phyloP scores from a whole-genome alignment of 2,888 invertebrate species.

The Taphrorychus bicolor region DNA sequence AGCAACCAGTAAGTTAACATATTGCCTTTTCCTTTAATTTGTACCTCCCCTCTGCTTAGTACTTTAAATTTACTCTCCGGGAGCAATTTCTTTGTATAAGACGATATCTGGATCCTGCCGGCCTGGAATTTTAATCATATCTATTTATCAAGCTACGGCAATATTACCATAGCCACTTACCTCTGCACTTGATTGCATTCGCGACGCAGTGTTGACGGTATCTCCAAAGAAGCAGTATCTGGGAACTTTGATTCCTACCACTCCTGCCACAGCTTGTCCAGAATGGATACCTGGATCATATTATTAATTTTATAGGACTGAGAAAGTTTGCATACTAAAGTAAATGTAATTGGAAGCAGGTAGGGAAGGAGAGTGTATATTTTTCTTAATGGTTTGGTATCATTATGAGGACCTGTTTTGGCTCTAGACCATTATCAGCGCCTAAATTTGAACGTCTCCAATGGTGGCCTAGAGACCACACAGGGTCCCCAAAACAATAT shows the following conservation, averaged over 20 bases:
- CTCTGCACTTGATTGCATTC: slow-evolving; percentile 79
- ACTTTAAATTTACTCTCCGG: slow-evolving; percentile 71
- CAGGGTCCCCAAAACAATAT: too few species aligned
- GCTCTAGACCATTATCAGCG: too few species aligned
- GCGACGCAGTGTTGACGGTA: slow-evolving; percentile 89
- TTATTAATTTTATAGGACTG: not conserved
- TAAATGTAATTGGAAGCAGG: not conserved
- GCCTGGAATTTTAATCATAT: slow-evolving; percentile 59
- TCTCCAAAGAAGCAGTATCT: slow-evolving; percentile 91
- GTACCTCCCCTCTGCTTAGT: slow-evolving; percentile 75
- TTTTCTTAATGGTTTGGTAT: too few species aligned
- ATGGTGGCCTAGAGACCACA: too few species aligned
- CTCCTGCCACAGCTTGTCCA: slow-evolving; percentile 87
- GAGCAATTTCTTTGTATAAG: slow-evolving; percentile 72
- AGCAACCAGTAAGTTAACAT: slow-evolving; percentile 65
- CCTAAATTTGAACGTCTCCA: too few species aligned
- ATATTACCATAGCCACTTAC: slow-evolving; percentile 55
- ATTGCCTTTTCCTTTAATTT: slow-evolving; percentile 89
- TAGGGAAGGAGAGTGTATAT: too few species aligned
- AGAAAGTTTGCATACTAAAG: not conserved
- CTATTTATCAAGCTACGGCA: not conserved
- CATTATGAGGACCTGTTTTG: too few species aligned
- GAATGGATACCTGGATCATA: slow-evolving; percentile 75
- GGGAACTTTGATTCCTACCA: slow-evolving; percentile 84
- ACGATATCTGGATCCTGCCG: slow-evolving; percentile 79